Evolutionary conservation across 30 jellyfish, hydroid and myxozoan species (phyloP).

Genomic region (Aurelia sp.): DNA sequence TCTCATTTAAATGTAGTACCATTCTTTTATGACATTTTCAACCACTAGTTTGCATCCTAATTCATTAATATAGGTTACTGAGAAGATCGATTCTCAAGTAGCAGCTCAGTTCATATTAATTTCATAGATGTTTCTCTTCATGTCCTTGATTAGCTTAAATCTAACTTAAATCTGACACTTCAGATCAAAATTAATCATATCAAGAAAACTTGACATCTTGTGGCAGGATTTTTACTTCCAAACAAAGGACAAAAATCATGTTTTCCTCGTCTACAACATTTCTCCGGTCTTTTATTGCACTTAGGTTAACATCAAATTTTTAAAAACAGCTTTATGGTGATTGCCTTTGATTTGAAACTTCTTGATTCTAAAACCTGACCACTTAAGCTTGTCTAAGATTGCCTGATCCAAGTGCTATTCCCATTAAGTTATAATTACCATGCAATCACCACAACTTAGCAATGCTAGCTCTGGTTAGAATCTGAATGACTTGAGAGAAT

Average conservation of each 20-base stretch:
- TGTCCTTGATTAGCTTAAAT: neutral
- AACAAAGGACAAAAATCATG: slow-evolving; percentile 26
- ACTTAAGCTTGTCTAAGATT: slow-evolving; percentile 30
- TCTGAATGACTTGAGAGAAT: slow-evolving; percentile 30
- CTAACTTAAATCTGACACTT: slow-evolving; percentile 42
- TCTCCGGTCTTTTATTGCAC: slow-evolving; percentile 41
- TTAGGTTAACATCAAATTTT: slow-evolving; percentile 47
- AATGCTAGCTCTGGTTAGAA: slow-evolving; percentile 26
- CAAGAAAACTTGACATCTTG: slow-evolving; percentile 43
- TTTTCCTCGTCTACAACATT: slow-evolving; percentile 55
- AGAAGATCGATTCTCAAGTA: no score
- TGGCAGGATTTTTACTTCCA: slow-evolving; percentile 25
- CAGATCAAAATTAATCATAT: slow-evolving; percentile 43
- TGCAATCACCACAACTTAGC: slow-evolving; percentile 46
- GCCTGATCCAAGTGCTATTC: slow-evolving; percentile 57
- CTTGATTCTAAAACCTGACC: slow-evolving; percentile 5
- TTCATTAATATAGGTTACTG: no score
- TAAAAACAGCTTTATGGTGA: slow-evolving; percentile 34
- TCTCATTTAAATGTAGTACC: no score
- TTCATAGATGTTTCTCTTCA: no score
- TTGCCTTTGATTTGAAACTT: slow-evolving; percentile 49
- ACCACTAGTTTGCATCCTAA: no score
- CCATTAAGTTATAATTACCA: slow-evolving; percentile 51
- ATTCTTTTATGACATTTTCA: no score
- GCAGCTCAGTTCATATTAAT: no score